Evolutionary conservation across 2,113 vertebrate genomes (phyloP).

Genomic region (Lynx canadensis): DNA sequence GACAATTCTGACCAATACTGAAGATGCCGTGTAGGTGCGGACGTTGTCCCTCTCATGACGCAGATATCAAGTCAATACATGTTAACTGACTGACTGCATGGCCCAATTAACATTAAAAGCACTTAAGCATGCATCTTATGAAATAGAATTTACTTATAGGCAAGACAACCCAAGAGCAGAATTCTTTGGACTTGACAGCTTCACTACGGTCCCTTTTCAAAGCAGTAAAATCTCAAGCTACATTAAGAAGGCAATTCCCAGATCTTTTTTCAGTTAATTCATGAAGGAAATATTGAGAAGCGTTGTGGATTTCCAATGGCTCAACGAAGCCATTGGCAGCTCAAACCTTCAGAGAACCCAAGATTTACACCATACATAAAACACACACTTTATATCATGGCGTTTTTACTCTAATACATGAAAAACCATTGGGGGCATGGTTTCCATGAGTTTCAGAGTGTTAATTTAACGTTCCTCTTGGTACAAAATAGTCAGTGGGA

Average conservation of each 20-base stretch:
- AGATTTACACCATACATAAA: not conserved
- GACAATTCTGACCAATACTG: no score
- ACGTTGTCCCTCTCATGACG: rapidly evolving
- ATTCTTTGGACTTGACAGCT: not conserved
- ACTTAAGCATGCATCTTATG: not conserved
- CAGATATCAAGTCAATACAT: not conserved
- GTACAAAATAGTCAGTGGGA: not conserved
- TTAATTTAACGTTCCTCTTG: not conserved
- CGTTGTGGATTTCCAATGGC: not conserved
- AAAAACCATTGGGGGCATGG: not conserved
- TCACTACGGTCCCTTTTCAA: not conserved
- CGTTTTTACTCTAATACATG: not conserved
- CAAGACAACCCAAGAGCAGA: not conserved
- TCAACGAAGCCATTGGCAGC: not conserved
- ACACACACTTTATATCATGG: not conserved
- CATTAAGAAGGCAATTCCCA: not conserved
- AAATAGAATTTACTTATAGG: not conserved
- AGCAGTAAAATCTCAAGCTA: not conserved
- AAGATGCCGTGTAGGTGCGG: not conserved
- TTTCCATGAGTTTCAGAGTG: not conserved
- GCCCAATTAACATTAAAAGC: not conserved
- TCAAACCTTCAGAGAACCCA: not conserved
- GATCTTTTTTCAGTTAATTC: not conserved
- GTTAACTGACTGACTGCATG: not conserved
- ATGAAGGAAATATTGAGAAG: not conserved